These are phyloP conservation scores for Phaetusa simplex DNA, from an alignment of 2,113 vertebrate species.

Conservation along the genomic window DNA sequence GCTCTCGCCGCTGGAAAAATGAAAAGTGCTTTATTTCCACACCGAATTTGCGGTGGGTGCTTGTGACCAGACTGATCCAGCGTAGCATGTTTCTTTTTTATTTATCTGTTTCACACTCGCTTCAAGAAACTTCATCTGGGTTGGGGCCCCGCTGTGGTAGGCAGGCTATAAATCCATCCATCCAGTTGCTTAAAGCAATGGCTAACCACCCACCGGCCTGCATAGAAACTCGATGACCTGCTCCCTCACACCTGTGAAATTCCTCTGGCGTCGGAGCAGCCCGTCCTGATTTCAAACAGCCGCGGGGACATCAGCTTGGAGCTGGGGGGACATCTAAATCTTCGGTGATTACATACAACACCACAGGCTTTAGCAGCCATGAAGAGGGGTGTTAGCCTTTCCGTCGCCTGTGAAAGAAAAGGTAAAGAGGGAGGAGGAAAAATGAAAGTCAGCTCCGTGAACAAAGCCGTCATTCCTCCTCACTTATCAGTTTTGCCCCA, in stretches of 20 bases:
- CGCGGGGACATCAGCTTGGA: background rate
- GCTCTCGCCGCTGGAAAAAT: background rate
- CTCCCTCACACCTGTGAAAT: background rate
- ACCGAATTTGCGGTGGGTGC: background rate
- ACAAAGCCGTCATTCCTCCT: background rate
- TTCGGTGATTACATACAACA: background rate
- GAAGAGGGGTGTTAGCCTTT: background rate
- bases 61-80: background rate
- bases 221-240: background rate
- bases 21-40: background rate
- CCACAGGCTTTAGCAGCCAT: background rate
- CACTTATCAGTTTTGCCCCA: slow-evolving; percentile 22
- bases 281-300: background rate
- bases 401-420: background rate
- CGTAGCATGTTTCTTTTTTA: background rate
- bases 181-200: background rate
- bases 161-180: background rate
- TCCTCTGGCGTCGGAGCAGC: background rate
- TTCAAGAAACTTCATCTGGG: background rate
- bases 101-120: background rate
- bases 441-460: background rate
- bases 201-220: background rate
- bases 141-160: background rate
- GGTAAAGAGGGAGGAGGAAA: background rate
- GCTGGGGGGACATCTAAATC: background rate